Evolutionary conservation across 1,140 invertebrate species (phyloP).

Genomic region (Pteromalus puparum): DNA sequence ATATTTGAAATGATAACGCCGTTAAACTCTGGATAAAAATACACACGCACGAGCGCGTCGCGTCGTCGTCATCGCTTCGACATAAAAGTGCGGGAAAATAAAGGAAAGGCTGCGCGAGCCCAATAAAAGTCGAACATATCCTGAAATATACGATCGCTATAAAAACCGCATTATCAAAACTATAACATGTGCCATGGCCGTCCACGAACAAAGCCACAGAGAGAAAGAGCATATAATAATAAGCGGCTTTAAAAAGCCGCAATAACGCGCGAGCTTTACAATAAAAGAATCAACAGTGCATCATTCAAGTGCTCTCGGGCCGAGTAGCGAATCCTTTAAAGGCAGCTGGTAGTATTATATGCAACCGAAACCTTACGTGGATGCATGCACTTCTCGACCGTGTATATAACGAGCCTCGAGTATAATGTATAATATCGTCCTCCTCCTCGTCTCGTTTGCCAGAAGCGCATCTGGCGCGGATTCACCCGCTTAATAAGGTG

Average conservation of each 20-base stretch:
- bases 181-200: background rate
- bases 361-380: conserved; percentile 3
- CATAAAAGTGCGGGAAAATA: background rate
- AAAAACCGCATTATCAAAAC: conserved; percentile 11
- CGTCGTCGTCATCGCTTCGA: background rate
- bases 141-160: conserved; percentile 17
- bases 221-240: background rate
- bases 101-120: background rate
- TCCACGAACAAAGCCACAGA: background rate
- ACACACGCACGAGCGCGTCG: no score
- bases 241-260: background rate
- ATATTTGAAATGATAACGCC: no score
- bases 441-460: no score
- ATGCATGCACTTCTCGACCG: no score
- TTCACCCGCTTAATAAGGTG: no score
- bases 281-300: conserved; percentile 31
- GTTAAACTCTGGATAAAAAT: no score
- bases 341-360: background rate
- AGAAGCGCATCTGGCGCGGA: no score
- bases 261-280: background rate
- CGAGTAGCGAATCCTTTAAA: conserved; percentile 10
- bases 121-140: conserved; percentile 27
- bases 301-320: conserved; percentile 1
- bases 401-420: background rate
- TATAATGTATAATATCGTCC: no score